A percentile compares a stretch with the other conserved stretches of the same genome.
These are phyloP conservation scores for Oscheius sp. DNA, from an alignment of 2,888 invertebrate species.

Conservation along the genomic window DNA sequence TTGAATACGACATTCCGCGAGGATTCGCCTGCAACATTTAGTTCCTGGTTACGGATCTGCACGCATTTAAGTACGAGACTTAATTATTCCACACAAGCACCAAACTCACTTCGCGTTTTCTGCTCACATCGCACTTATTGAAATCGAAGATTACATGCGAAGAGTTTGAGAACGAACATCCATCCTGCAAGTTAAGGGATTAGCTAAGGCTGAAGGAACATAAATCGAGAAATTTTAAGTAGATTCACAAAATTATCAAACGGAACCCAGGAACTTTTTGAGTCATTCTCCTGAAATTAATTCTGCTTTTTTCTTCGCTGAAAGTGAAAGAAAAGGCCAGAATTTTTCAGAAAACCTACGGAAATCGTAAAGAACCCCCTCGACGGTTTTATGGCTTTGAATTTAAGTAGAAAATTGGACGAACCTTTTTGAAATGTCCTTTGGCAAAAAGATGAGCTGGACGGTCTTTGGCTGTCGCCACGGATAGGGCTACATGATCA, in stretches of 20 bases:
- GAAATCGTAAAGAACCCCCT: too few species aligned
- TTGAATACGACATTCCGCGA: conserved; percentile 64
- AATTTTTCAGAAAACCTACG: too few species aligned
- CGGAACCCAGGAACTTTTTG: too few species aligned
- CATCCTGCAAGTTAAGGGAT: conserved; percentile 56
- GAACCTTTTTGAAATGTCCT: conserved; percentile 58
- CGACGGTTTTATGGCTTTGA: too few species aligned
- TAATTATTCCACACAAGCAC: too few species aligned
- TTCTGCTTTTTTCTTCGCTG: too few species aligned
- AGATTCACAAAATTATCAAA: too few species aligned
- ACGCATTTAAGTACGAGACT: too few species aligned
- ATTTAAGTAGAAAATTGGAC: neutral
- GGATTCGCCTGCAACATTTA: conserved; percentile 57
- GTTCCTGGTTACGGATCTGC: neutral
- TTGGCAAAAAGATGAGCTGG: conserved; percentile 67
- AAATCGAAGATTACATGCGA: conserved; percentile 62
- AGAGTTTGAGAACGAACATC: conserved; percentile 55
- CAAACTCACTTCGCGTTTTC: conserved; percentile 61
- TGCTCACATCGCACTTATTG: conserved; percentile 62
- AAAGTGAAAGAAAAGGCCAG: conserved; percentile 10
- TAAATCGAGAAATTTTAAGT: too few species aligned
- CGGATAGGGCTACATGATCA: conserved; percentile 56
- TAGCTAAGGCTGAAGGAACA: neutral
- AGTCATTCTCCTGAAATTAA: too few species aligned
- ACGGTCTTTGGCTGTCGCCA: conserved; percentile 46